Evolutionary conservation across 2,888 invertebrate genomes (phyloP), one percentile per base, ranked within the genome.

Genomic region (Brachyptera putata): DNA sequence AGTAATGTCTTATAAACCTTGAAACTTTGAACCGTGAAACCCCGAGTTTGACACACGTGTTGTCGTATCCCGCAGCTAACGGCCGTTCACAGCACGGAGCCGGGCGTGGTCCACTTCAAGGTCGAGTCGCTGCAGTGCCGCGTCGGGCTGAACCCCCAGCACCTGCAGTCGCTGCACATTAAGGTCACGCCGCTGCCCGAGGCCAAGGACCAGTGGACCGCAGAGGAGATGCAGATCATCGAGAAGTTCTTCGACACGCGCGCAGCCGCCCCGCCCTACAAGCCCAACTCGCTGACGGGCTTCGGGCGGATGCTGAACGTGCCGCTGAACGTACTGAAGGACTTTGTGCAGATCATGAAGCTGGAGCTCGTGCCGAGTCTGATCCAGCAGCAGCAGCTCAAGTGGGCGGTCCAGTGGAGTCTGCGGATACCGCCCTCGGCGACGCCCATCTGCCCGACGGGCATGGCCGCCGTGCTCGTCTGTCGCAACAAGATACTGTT

Each of bases 361-460:
- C 77, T 87, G 64, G 84, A 83, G 72, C 76, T 85, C 66, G 74
- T 70, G 22, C 53, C 53, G 13, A 79, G 79, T 11, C 70, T 84
- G 11, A 78, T 79, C 1, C 83, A 83, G 62, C 81, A 82, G 60
- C 79, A 79, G 63, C 84, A 83, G 57, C 78, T 87, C 66, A 91
- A 90, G 69, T 97, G 96, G 96, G 82, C 86, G 48, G 87, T 95
- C 60, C 92, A 93, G 74, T 90, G 93, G 86, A 92, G 95, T 75
- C 81, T 96, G 72, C 84, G 95, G 60, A 90, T 95, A 68, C 95
- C 96, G 61, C 95, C 95, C 0, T 88, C 91, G 37, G 86, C 87
- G 14, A 82, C 84, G 25, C 91, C 88, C 57, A 89, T 95, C 68
- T 89, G 93, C 66, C 93, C 95, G n/a, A 87, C 87, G 57, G 95